Conservation (phyloP, 1,140 invertebrate species). For the Temnothorax longispinosus region DNA sequence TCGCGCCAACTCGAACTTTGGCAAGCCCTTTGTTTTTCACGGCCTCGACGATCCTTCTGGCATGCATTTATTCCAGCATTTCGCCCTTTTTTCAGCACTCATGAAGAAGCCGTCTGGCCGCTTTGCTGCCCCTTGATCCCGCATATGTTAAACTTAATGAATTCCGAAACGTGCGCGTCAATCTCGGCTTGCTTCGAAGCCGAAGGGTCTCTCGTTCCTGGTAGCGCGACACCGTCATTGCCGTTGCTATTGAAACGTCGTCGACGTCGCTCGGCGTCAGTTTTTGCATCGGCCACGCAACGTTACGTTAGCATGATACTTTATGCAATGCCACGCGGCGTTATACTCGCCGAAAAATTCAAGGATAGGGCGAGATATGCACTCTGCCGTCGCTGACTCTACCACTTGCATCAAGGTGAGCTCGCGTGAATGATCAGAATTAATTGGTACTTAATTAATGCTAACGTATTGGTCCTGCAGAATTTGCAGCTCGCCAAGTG, state of each 20-base stretch:
- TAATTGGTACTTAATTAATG: constrained; percentile 52
- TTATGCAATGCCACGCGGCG: constrained; percentile 38
- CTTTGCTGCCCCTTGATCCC: constrained; percentile 83
- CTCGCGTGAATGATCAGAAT: constrained; percentile 36
- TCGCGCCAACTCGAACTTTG: neutral
- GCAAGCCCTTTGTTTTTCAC: constrained; percentile 48
- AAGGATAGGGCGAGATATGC: neutral
- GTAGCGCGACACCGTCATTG: constrained; percentile 37
- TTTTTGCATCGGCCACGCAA: constrained; percentile 1
- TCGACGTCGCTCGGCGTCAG: neutral
- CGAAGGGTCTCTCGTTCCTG: constrained; percentile 51
- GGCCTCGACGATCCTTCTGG: constrained; percentile 44
- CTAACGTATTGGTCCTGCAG: no score
- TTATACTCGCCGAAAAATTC: neutral
- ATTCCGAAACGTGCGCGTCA: constrained; percentile 77
- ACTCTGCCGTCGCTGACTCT: neutral
- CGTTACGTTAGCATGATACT: neutral
- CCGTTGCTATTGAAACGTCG: constrained; percentile 48
- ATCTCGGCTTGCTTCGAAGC: neutral
- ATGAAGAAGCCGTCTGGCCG: constrained; percentile 75
- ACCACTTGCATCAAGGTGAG: neutral
- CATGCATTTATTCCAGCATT: constrained; percentile 76
- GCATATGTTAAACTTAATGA: constrained; percentile 82
- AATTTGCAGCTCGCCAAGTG: constrained; percentile 41
- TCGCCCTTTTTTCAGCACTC: constrained; percentile 72